phyloP scores from a whole-genome alignment of 2,888 invertebrate species.

The Xanthostigma xanthostigma region DNA sequence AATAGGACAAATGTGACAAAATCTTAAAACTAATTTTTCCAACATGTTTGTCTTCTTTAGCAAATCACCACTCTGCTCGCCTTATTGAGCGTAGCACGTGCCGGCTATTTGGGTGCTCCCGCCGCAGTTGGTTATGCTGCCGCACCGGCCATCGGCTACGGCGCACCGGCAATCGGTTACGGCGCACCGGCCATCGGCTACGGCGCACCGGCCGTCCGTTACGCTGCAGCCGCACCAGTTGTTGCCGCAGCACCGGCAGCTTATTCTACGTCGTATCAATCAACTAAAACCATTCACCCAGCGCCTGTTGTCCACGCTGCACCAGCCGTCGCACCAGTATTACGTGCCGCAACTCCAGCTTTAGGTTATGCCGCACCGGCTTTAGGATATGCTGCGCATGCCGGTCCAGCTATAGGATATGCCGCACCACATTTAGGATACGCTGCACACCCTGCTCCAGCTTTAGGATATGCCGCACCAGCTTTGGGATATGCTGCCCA shows the following conservation, averaged over 20 bases:
- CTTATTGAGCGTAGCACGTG: background rate
- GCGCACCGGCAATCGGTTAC: constrained; percentile 1
- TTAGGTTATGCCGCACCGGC: background rate
- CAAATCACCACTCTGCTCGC: too few relatives aligned
- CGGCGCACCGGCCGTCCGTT: background rate
- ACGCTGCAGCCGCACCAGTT: constrained; percentile 6
- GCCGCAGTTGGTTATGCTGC: constrained; percentile 4
- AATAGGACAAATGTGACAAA: too few relatives aligned
- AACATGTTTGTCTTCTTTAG: too few relatives aligned
- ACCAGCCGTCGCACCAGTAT: background rate
- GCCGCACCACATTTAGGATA: background rate
- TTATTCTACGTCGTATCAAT: background rate
- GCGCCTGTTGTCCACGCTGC: background rate
- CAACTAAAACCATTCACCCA: constrained; percentile 9
- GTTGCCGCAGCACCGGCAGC: constrained; percentile 7
- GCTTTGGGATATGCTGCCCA: background rate
- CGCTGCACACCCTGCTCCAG: constrained; percentile 7
- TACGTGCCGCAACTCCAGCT: constrained; percentile 1
- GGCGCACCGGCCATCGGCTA: background rate
- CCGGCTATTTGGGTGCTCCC: constrained; percentile 9
- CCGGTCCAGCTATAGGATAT: background rate
- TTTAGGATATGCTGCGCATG: background rate
- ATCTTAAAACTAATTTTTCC: too few relatives aligned
- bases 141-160: constrained; percentile 3
- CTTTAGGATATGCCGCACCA: background rate